Evolutionary conservation across 2,888 invertebrate species (phyloP).

Genomic region (Bellardia pandia): DNA sequence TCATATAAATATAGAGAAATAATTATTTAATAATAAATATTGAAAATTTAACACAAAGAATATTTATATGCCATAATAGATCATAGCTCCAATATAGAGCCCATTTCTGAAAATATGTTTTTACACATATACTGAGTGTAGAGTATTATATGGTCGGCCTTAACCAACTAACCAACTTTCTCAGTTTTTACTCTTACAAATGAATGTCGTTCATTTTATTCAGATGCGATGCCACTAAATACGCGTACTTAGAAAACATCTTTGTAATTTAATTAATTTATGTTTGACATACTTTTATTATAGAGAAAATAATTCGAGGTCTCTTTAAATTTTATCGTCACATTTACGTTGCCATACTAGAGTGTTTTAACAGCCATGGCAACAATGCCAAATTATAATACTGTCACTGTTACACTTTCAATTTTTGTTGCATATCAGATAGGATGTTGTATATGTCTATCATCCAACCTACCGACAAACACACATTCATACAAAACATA

Average conservation of each 20-base stretch:
- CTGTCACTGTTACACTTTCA: conserved; percentile 25
- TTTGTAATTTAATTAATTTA: conserved; percentile 31
- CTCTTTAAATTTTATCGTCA: not conserved
- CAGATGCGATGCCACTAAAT: not conserved
- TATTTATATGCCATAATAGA: no score
- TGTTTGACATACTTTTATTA: conserved; percentile 37
- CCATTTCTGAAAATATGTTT: no score
- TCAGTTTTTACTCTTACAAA: not conserved
- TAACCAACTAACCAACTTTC: no score
- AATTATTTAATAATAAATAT: no score
- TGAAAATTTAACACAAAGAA: no score
- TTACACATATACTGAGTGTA: no score
- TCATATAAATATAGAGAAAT: no score
- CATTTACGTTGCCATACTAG: conserved; percentile 6
- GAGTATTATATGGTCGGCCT: no score
- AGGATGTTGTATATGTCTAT: not conserved
- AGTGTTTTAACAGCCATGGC: not conserved
- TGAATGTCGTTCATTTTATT: not conserved
- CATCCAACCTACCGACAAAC: conserved; percentile 9
- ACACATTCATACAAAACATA: not conserved
- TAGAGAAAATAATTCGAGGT: conserved; percentile 5
- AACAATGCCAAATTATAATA: conserved; percentile 15
- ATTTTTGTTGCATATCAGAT: conserved; percentile 31
- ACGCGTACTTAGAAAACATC: not conserved
- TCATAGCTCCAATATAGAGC: no score